phyloP scores from a whole-genome alignment of 2,888 invertebrate species.

The Tenthredo distinguenda region DNA sequence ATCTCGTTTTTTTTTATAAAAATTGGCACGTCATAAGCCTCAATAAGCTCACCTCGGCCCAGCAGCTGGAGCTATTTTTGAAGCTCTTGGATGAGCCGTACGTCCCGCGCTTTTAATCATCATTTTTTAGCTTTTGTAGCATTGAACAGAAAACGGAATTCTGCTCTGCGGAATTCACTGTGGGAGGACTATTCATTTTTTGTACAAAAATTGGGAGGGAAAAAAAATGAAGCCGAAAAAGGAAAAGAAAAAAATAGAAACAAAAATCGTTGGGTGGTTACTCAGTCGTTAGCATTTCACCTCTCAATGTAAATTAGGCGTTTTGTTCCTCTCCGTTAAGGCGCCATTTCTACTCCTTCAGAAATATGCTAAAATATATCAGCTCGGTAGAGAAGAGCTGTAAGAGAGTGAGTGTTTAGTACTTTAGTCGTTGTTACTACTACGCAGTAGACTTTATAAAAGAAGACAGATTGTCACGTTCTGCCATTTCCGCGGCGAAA shows the following conservation, averaged over 20 bases:
- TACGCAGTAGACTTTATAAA: neutral
- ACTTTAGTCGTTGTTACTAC: slow-evolving; percentile 3
- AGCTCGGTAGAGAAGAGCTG: neutral
- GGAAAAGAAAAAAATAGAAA: neutral
- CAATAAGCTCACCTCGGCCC: neutral
- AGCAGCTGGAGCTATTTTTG: neutral
- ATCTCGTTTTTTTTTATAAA: neutral
- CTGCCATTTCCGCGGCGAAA: neutral
- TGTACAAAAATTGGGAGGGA: neutral
- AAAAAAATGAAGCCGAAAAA: neutral
- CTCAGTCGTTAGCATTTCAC: neutral
- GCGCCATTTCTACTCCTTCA: neutral
- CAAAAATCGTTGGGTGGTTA: neutral
- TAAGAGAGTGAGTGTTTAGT: neutral
- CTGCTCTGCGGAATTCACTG: neutral
- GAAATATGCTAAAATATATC: slow-evolving; percentile 29
- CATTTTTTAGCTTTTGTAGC: neutral
- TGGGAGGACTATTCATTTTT: neutral
- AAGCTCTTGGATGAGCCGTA: neutral
- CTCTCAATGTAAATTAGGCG: slow-evolving; percentile 4
- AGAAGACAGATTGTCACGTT: slow-evolving; percentile 27
- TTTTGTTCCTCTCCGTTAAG: neutral
- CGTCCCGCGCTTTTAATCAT: neutral
- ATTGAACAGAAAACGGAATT: neutral
- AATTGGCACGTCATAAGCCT: neutral